phyloP scores from a whole-genome alignment of 2,797 vertebrate species.

The Bovichtus variegatus region DNA sequence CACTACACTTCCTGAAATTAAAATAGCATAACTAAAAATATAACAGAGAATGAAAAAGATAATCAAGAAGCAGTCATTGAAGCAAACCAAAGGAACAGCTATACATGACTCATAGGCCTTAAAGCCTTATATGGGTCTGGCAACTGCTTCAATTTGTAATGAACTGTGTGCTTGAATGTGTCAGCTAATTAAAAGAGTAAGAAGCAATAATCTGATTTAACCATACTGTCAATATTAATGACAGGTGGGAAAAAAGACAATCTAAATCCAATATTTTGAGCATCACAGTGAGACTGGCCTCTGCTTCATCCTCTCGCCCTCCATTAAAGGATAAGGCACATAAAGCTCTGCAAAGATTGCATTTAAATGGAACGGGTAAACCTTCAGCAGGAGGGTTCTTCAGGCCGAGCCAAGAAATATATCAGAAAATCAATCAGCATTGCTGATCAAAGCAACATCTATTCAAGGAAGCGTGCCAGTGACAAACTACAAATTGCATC shows the following conservation, averaged over 20 bases:
- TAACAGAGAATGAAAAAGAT: slow-evolving; percentile 3
- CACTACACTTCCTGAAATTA: neutral
- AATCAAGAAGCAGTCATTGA: slow-evolving; percentile 14
- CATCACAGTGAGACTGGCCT: slow-evolving; percentile 11
- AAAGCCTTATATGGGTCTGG: slow-evolving; percentile 11
- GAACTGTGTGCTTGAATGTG: slow-evolving; percentile 5
- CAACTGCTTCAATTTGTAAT: slow-evolving; percentile 16
- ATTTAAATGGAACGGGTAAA: slow-evolving; percentile 52
- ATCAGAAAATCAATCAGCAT: slow-evolving; percentile 57
- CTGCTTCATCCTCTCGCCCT: neutral
- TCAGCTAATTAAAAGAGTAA: neutral
- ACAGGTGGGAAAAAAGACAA: neutral
- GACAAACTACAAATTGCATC: slow-evolving; percentile 25
- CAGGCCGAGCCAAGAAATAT: slow-evolving; percentile 36
- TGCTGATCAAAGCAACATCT: slow-evolving; percentile 45
- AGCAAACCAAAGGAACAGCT: neutral
- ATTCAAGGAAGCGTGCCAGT: slow-evolving; percentile 28
- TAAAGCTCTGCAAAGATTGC: slow-evolving; percentile 28
- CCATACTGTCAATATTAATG: slow-evolving; percentile 11
- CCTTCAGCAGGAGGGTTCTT: slow-evolving; percentile 50
- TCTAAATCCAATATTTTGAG: slow-evolving; percentile 10
- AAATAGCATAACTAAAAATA: neutral
- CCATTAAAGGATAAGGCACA: slow-evolving; percentile 2
- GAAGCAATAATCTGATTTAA: neutral
- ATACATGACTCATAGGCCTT: slow-evolving; percentile 41